phyloP scores from a whole-genome alignment of 2,797 vertebrate species.

The Pteronotus mesoamericanus region DNA sequence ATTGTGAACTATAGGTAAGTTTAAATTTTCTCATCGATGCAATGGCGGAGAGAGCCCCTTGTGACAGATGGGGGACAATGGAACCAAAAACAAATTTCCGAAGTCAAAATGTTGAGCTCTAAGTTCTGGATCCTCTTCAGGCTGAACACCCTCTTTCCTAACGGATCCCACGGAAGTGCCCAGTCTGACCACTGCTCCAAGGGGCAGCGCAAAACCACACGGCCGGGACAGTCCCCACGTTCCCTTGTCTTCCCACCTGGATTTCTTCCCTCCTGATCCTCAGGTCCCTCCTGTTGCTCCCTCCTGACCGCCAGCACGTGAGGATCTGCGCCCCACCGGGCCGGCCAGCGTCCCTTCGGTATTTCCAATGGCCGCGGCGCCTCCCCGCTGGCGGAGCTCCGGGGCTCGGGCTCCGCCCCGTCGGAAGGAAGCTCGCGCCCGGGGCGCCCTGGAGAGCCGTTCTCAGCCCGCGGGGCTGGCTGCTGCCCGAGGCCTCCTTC shows the following conservation, averaged over 20 bases:
- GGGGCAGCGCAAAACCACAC: neutral
- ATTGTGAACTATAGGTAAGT: too few species aligned
- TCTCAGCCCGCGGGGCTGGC: too few species aligned
- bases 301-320: neutral
- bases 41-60: neutral
- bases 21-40: neutral
- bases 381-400: too few species aligned
- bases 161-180: neutral
- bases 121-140: neutral
- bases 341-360: neutral
- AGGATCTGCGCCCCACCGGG: neutral
- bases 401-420: fast-evolving
- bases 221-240: fast-evolving
- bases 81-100: neutral
- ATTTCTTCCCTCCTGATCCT: neutral
- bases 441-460: too few species aligned
- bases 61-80: neutral
- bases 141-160: neutral
- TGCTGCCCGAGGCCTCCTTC: neutral
- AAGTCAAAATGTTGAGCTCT: neutral
- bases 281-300: neutral
- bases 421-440: neutral
- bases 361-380: fast-evolving
- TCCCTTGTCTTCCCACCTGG: neutral
- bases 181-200: neutral